Base-by-base conservation (phyloP, 2,113 vertebrate genomes). In the Jaculus jaculus region DNA sequence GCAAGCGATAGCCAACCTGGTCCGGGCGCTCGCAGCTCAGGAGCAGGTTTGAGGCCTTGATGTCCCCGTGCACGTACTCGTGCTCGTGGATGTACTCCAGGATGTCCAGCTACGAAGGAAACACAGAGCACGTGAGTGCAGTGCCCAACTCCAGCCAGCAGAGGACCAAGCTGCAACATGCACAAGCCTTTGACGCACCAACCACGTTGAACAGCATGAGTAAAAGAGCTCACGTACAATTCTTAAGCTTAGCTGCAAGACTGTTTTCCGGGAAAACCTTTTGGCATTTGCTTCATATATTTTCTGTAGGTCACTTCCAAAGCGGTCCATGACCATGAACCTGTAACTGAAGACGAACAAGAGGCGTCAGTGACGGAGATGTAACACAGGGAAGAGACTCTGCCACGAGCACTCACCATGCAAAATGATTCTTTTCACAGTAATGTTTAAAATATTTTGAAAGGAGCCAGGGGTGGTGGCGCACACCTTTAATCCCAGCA, bases 261-360 rank as follows among this genome's bases (percentile, higher is more conserved):
- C 99, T 90, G 99, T 98, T 97, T 99, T 99, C 91, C 97, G 98
- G 84, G 99, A 87, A 98, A 99, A 99, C 13, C 61, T 98, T 90
- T 97, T 99, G 89, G 97, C 98, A 84, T 98, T 98, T 92, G 98
- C 98, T 97, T 99, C 99, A 97, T 98, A 99, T 93, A 98, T 98
- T 97, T 99, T 99, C 98, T 99, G 99, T 95, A 99, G 98, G 97
- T 99, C 99, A 74, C 97, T 98, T 94, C 99, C 99, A 90, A 99
- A 99, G 93, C 99, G 97, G 96, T 99, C 99, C 97, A 99, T 99
- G 79, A 99, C 98, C 99, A 99, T 99, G 98, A 99, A 99, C 88
- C 99, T 98, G 47, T 99, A 99, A 95, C 99, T 99, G 85, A 96
- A 77, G 87, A 90, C 93, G 96, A 97, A 94, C 18, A 77, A 88